Percentiles rank a stretch among this genome's conserved stretches.
Evolutionary conservation across 2,797 vertebrate species (phyloP).

Genomic region (Myotis findleyi): DNA sequence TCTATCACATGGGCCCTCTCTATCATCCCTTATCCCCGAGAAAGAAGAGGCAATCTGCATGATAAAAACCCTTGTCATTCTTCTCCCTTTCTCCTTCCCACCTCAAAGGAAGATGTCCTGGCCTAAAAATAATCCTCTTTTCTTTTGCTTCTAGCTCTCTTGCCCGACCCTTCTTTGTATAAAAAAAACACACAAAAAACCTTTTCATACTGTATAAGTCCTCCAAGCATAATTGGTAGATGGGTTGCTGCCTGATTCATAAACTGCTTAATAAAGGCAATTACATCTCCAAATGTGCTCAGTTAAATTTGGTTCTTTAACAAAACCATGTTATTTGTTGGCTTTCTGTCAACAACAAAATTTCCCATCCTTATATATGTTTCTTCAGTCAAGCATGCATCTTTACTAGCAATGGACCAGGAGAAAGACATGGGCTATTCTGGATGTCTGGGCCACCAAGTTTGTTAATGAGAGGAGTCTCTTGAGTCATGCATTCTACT

Average conservation of each 20-base stretch:
- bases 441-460: not conserved
- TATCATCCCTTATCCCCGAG: not conserved
- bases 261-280: not conserved
- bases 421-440: slow-evolving; percentile 41
- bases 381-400: not conserved
- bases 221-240: not conserved
- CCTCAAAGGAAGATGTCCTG: not conserved
- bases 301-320: not conserved
- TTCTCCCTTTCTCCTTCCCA: no score
- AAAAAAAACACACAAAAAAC: not conserved
- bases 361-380: not conserved
- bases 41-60: not conserved
- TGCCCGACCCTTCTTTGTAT: not conserved
- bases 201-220: not conserved
- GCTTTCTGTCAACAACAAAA: slow-evolving; percentile 62
- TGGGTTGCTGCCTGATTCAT: not conserved
- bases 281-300: not conserved
- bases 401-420: not conserved
- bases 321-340: slow-evolving; percentile 32
- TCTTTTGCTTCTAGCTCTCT: not conserved
- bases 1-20: not conserved
- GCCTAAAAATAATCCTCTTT: not conserved
- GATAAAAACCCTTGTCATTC: not conserved
- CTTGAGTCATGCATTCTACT: slow-evolving; percentile 1
- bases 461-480: slow-evolving; percentile 17